Percentiles rank a stretch among this genome's conserved stretches.
Evolutionary conservation across 2,113 vertebrate genomes (phyloP).

Genomic region (Cyphomyrus discorhynchus): DNA sequence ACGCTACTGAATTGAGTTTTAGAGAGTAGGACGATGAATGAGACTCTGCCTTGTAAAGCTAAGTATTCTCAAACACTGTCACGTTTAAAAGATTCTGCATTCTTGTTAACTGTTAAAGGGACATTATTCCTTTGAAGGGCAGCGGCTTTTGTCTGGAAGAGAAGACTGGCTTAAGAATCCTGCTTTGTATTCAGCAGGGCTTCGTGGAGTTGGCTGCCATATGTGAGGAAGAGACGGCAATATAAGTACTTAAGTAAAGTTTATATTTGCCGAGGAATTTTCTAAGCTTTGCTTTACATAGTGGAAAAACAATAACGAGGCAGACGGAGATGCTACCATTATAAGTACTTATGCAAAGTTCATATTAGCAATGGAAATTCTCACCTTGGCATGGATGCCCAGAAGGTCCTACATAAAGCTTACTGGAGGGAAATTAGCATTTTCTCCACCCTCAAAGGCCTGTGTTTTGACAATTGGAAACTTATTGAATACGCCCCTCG

Average conservation of each 20-base stretch:
- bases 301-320: constrained; percentile 66
- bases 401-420: constrained; percentile 42
- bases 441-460: constrained; percentile 21
- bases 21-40: constrained; percentile 24
- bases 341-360: constrained; percentile 73
- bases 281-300: constrained; percentile 63
- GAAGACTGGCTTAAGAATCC: constrained; percentile 51
- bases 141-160: constrained; percentile 52
- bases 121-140: constrained; percentile 55
- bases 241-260: constrained; percentile 74
- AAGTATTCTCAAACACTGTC: constrained; percentile 58
- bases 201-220: constrained; percentile 49
- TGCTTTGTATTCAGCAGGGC: constrained; percentile 60
- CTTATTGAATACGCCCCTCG: constrained; percentile 30
- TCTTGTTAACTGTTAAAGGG: constrained; percentile 58
- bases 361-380: constrained; percentile 72
- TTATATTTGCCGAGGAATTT: constrained; percentile 68
- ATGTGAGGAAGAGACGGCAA: constrained; percentile 52
- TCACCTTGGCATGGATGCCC: constrained; percentile 59
- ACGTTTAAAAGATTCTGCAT: constrained; percentile 42
- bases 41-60: constrained; percentile 43
- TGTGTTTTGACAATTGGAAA: constrained; percentile 38
- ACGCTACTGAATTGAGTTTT: neutral
- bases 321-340: constrained; percentile 54
- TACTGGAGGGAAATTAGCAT: constrained; percentile 36